These are phyloP conservation scores for Alcedo quadribrachys DNA, from an alignment of 2,797 vertebrate genomes.

Conservation along the genomic window DNA sequence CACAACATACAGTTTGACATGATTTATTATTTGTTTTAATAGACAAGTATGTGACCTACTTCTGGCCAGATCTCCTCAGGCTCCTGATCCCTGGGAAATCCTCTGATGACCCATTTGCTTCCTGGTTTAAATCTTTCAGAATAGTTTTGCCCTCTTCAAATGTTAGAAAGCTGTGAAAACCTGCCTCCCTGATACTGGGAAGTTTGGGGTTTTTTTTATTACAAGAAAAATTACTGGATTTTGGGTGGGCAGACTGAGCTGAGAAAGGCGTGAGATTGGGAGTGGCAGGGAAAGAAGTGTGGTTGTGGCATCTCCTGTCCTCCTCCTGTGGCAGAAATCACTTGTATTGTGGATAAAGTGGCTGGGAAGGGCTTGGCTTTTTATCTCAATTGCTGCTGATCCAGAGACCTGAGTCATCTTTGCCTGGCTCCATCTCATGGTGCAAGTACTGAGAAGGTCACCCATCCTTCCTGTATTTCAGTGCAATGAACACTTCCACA, in stretches of 20 bases:
- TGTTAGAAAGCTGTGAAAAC: background rate
- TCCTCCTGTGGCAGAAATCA: background rate
- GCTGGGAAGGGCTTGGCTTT: background rate
- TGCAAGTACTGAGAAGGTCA: background rate
- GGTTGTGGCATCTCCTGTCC: background rate
- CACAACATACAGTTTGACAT: background rate
- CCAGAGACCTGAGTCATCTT: background rate
- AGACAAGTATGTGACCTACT: slow-evolving; percentile 47
- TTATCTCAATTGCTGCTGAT: background rate
- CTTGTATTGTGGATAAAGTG: background rate
- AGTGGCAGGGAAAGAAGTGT: background rate
- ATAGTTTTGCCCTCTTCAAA: background rate
- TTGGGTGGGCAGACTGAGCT: background rate
- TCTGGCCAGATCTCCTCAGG: slow-evolving; percentile 24
- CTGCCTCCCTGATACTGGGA: background rate
- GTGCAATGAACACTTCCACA: background rate
- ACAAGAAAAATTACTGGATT: background rate
- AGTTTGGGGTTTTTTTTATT: background rate
- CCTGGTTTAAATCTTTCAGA: background rate
- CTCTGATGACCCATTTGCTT: slow-evolving; percentile 27
- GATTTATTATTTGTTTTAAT: slow-evolving; percentile 50
- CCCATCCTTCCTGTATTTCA: background rate
- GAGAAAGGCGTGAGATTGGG: background rate
- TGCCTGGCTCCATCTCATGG: background rate
- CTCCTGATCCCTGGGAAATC: slow-evolving; percentile 51